A percentile compares a stretch with the other conserved stretches of the same genome.
Conservation (phyloP, 2,797 vertebrate genomes). For the Galago senegalensis region DNA sequence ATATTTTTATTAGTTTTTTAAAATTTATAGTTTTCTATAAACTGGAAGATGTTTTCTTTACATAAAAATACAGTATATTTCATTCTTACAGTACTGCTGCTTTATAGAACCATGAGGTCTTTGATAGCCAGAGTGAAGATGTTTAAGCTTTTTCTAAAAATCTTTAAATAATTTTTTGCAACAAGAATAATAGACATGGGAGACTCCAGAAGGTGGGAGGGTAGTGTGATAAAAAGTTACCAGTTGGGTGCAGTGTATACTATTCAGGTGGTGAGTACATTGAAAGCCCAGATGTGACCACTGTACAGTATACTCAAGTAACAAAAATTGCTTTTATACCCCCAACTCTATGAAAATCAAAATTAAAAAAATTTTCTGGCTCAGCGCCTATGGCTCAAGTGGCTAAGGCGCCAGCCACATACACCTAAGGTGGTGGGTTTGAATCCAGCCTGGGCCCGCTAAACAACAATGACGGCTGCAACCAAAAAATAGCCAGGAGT, state of each 20-base stretch:
- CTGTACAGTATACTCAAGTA: not conserved
- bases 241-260: not conserved
- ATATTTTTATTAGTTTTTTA: not conserved
- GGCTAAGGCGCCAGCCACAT: no score
- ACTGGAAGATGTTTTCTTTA: conserved; percentile 43
- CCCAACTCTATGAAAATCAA: not conserved
- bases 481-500: no score
- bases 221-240: not conserved
- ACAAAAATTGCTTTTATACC: not conserved
- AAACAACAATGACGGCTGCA: no score
- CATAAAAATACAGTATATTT: not conserved
- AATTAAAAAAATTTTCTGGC: not conserved
- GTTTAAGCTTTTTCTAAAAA: not conserved
- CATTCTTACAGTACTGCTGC: not conserved
- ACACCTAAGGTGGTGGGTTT: no score
- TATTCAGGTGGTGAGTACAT: not conserved
- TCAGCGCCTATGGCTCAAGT: no score
- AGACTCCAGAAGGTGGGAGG: not conserved
- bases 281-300: not conserved
- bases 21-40: conserved; percentile 29
- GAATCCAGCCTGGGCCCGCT: no score
- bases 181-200: not conserved
- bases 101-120: not conserved
- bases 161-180: not conserved
- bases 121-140: not conserved